Percentiles rank a stretch among this genome's conserved stretches.
Evolutionary conservation across 2,888 invertebrate genomes (phyloP).

Genomic region (Xestia rhomboidea): DNA sequence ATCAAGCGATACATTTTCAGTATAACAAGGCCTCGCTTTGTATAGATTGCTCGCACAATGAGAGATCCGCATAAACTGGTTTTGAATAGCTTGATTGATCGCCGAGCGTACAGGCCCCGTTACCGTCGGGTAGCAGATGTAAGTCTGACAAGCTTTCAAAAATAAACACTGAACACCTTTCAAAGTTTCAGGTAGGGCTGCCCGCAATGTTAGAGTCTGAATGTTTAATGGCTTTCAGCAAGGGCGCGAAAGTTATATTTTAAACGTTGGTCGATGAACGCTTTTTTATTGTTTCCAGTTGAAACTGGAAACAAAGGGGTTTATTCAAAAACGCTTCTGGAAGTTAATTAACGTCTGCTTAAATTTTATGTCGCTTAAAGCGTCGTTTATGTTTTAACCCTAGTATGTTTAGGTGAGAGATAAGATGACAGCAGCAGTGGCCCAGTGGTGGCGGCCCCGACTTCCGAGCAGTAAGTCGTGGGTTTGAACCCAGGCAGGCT

Average conservation of each 20-base stretch:
- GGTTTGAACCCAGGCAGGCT: too few species aligned
- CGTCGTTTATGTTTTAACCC: background rate
- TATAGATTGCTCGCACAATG: too few species aligned
- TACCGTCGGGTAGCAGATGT: conserved; percentile 22
- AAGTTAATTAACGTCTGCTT: background rate
- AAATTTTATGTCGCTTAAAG: background rate
- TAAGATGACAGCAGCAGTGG: too few species aligned
- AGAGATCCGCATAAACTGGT: too few species aligned
- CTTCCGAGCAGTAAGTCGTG: too few species aligned
- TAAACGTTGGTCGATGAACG: background rate
- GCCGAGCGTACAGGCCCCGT: background rate
- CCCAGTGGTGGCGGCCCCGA: too few species aligned
- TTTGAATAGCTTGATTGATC: too few species aligned
- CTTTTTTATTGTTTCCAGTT: background rate
- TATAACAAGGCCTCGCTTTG: too few species aligned
- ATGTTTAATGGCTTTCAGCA: conserved; percentile 15
- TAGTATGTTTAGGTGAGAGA: background rate
- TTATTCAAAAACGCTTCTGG: background rate
- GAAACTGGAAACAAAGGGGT: background rate
- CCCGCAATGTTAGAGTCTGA: conserved; percentile 5
- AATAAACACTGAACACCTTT: conserved; percentile 32
- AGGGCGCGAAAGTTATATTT: conserved; percentile 1
- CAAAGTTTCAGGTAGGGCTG: conserved; percentile 39
- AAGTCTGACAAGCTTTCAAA: conserved; percentile 35
- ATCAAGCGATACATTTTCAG: too few species aligned